phyloP scores from a whole-genome alignment of 2,797 vertebrate genomes.

The Cyclura pinguis region DNA sequence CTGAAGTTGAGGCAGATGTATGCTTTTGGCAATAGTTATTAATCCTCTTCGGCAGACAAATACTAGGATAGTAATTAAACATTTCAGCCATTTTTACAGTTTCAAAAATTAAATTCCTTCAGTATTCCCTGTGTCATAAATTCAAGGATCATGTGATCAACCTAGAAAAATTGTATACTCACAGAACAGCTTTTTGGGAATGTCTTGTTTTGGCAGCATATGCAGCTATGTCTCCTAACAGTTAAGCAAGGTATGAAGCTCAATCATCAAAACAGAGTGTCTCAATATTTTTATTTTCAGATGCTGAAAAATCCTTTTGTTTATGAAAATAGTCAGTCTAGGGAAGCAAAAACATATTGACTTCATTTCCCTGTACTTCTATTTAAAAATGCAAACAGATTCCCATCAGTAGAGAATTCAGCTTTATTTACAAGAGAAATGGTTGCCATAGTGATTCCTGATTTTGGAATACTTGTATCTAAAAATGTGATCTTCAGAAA shows the following conservation, averaged over 20 bases:
- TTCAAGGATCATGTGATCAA: neutral
- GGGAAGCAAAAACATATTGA: constrained; percentile 7
- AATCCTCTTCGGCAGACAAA: constrained; percentile 10
- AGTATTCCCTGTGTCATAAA: neutral
- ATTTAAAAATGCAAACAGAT: constrained; percentile 26
- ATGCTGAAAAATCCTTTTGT: neutral
- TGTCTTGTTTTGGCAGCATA: neutral
- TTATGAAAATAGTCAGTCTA: constrained; percentile 1
- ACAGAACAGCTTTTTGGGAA: constrained; percentile 8
- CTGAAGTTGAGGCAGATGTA: constrained; percentile 11
- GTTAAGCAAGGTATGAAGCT: neutral
- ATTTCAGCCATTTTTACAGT: neutral
- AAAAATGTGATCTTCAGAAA: constrained; percentile 21
- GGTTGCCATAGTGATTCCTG: constrained; percentile 9
- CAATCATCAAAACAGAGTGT: neutral
- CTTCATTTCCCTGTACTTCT: neutral
- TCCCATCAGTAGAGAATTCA: constrained; percentile 7
- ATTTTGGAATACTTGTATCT: constrained; percentile 1
- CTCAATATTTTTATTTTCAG: constrained; percentile 8
- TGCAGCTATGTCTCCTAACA: neutral
- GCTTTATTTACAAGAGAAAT: constrained; percentile 22
- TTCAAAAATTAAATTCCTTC: neutral
- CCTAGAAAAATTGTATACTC: neutral
- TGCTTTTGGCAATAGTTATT: neutral
- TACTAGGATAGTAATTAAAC: constrained; percentile 20